phyloP scores from a whole-genome alignment of 2,888 invertebrate genomes.

The Synergus gifuensis region DNA sequence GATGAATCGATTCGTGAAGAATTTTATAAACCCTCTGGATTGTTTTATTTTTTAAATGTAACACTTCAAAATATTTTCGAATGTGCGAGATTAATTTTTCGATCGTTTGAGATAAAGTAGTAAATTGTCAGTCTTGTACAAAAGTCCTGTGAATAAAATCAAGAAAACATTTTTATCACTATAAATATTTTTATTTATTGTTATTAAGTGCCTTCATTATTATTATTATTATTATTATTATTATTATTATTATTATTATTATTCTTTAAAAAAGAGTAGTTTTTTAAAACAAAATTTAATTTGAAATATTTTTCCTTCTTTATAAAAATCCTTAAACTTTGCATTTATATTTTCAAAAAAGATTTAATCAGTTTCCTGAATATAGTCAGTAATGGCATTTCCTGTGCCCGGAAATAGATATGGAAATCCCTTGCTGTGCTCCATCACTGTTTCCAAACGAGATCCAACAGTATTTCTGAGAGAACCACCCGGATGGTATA shows the following conservation, averaged over 20 bases:
- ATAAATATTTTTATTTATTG: no score
- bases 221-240: constrained; percentile 7
- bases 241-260: constrained; percentile 3
- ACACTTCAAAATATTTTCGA: constrained; percentile 4
- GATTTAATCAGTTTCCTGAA: not conserved
- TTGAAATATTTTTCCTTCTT: not conserved
- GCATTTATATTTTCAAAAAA: not conserved
- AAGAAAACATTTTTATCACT: not conserved
- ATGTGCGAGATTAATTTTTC: constrained; percentile 3
- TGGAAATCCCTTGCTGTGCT: constrained; percentile 45
- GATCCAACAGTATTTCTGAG: constrained; percentile 26
- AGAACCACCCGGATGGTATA: constrained; percentile 34
- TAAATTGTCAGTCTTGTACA: not conserved
- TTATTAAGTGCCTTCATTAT: no score
- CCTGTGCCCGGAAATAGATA: constrained; percentile 45
- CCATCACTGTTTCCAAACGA: constrained; percentile 51
- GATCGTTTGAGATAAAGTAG: not conserved
- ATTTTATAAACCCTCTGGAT: not conserved
- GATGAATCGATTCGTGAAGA: not conserved
- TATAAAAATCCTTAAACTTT: not conserved
- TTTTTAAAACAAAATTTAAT: not conserved
- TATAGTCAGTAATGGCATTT: not conserved
- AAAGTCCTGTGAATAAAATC: not conserved
- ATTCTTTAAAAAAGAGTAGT: not conserved
- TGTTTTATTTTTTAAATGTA: not conserved